Evolutionary conservation across 2,113 vertebrate species (phyloP), one percentile per base, ranked within the genome.

Genomic region (Athene noctua): DNA sequence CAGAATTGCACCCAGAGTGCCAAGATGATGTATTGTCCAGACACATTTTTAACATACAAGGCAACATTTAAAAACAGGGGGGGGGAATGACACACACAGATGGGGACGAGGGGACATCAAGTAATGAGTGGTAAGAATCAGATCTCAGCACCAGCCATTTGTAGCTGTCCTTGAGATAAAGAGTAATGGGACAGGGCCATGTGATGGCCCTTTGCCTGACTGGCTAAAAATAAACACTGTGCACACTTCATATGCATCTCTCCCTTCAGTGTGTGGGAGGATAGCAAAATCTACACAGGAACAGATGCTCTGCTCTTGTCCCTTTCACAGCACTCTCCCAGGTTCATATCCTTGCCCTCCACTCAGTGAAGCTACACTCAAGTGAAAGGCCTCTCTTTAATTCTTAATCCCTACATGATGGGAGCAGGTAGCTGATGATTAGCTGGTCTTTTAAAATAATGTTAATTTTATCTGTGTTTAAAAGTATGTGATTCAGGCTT

Each of bases 211-310:
- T 78, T 83, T 78, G 80, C 58, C 72, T 84, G 77, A 6, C 38
- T 74, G 65, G 55, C 77, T 94, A 75, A 94, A 94, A 96, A 87
- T 80, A 81, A 94, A 40, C 61, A 23, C 51, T 54, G 36, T 66
- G 5, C 55, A 78, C 22, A 8, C 47, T 94, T 59, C 15, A 5
- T 80, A 44, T 62, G 46, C 51, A n/a, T 91, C 14, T 74, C 36
- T 93, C 10, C 46, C 73, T 83, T 66, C 30, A 57, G 32, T 8
- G n/a, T 63, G 84, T 78, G 65, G 94, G 94, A 95, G 73, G 80
- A 52, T 46, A 87, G 83, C 78, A 95, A 17, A 88, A 88, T 71
- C 81, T 58, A 32, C 51, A 26, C 20, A 67, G 80, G 72, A 91
- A 15, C 94, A 95, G 89, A 84, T 86, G 77, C 77, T 83, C 68